A percentile compares a stretch with the other conserved stretches of the same genome.
Evolutionary conservation across 1,140 invertebrate genomes (phyloP).

Genomic region (Ectropis grisescens): DNA sequence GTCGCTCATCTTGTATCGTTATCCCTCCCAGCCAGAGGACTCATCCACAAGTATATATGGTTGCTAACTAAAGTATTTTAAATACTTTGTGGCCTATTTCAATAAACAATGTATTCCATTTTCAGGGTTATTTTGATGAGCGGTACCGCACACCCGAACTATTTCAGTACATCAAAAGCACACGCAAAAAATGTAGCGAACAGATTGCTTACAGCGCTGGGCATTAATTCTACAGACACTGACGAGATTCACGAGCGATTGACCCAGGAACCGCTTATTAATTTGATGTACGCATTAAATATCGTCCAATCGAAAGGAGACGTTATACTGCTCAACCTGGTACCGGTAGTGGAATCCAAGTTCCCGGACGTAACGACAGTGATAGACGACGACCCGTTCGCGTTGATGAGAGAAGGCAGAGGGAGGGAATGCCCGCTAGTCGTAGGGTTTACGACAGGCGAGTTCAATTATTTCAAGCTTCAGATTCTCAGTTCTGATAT

Average conservation of each 20-base stretch:
- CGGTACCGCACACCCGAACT: slow-evolving; percentile 9
- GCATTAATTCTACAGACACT: slow-evolving; percentile 13
- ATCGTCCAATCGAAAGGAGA: slow-evolving; percentile 3
- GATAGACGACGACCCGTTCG: slow-evolving; percentile 15
- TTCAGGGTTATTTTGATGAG: slow-evolving; percentile 22
- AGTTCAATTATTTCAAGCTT: slow-evolving; percentile 10
- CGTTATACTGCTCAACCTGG: slow-evolving; percentile 5
- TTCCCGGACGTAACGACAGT: slow-evolving; percentile 7
- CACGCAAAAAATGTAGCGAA: slow-evolving; percentile 8
- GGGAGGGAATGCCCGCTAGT: slow-evolving; percentile 18
- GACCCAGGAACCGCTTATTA: slow-evolving; percentile 8
- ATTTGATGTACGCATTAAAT: slow-evolving; percentile 10
- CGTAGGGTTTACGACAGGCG: slow-evolving; percentile 16
- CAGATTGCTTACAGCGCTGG: slow-evolving; percentile 8
- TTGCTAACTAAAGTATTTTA: too few relatives aligned
- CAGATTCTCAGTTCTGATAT: slow-evolving; percentile 10
- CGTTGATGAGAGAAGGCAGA: slow-evolving; percentile 8
- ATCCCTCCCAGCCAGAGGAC: slow-evolving; percentile 21
- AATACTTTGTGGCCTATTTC: too few relatives aligned
- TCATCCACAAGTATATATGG: background rate
- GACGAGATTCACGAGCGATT: slow-evolving; percentile 10
- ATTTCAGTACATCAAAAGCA: slow-evolving; percentile 11
- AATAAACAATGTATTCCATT: background rate
- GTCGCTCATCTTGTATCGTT: slow-evolving; percentile 48
- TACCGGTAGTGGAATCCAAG: slow-evolving; percentile 15